Evolutionary conservation across 1,140 invertebrate genomes (phyloP).

Genomic region (Manduca sexta): DNA sequence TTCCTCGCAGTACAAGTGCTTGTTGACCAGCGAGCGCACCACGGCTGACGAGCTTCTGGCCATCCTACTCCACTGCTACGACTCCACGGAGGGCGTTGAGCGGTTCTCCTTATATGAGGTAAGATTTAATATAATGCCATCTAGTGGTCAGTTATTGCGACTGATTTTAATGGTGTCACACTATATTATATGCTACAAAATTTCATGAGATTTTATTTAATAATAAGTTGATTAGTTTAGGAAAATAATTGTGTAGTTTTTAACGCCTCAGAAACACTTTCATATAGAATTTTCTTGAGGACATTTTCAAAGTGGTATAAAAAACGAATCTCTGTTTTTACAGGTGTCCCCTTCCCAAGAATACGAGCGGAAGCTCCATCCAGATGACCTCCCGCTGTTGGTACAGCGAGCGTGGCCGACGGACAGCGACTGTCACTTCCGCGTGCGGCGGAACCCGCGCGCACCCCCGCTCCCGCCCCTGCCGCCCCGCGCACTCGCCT

Average conservation of each 20-base stretch:
- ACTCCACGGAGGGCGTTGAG: conserved; percentile 85
- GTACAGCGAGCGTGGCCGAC: conserved; percentile 85
- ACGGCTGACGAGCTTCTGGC: conserved; percentile 92
- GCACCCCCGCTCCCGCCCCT: conserved; percentile 79
- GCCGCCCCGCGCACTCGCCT: conserved; percentile 59
- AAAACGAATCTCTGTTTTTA: too few species aligned
- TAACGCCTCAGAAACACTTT: too few species aligned
- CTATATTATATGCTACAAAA: too few species aligned
- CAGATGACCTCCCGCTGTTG: conserved; percentile 87
- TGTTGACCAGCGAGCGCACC: conserved; percentile 90
- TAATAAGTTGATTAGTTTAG: too few species aligned
- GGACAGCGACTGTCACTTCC: conserved; percentile 79
- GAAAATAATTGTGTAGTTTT: too few species aligned
- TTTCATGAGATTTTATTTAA: too few species aligned
- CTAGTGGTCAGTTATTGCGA: too few species aligned
- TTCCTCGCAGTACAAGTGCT: conserved; percentile 93
- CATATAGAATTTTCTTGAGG: too few species aligned
- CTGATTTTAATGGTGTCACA: too few species aligned
- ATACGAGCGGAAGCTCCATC: conserved; percentile 89
- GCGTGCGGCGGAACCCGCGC: conserved; percentile 84
- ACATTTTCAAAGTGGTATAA: too few species aligned
- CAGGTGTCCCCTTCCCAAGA: conserved; percentile 79
- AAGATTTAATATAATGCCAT: conserved; percentile 34
- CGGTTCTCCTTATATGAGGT: conserved; percentile 93
- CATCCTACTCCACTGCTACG: conserved; percentile 89